These are phyloP conservation scores for Proterorhinus semilunaris DNA, from an alignment of 2,113 vertebrate species.

Conservation along the genomic window DNA sequence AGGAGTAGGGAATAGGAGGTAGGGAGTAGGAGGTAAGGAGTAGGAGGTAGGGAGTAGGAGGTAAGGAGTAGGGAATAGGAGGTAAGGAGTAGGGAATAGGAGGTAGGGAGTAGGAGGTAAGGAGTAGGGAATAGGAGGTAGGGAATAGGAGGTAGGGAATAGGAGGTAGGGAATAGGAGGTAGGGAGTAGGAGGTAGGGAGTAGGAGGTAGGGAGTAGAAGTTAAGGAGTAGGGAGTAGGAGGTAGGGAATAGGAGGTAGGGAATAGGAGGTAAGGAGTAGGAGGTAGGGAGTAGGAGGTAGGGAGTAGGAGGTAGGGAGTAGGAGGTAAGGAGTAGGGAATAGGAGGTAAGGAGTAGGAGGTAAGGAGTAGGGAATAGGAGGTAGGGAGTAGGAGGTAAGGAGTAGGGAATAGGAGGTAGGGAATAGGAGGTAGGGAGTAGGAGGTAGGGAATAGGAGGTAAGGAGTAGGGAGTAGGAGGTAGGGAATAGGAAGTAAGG, in stretches of 20 bases:
- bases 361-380: constrained; percentile 39
- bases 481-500: neutral
- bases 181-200: neutral
- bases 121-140: neutral
- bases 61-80: constrained; percentile 67
- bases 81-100: constrained; percentile 9
- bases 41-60: constrained; percentile 40
- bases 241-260: too few species aligned
- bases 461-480: neutral
- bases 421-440: neutral
- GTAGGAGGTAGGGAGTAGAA: too few species aligned
- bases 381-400: constrained; percentile 63
- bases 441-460: neutral
- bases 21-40: neutral
- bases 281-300: neutral
- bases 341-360: neutral
- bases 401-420: neutral
- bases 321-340: neutral
- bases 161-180: neutral
- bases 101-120: neutral
- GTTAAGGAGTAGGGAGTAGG: too few species aligned
- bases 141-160: neutral
- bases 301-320: neutral
- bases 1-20: too few species aligned
- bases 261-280: neutral